Percentiles rank a stretch among this genome's conserved stretches.
phyloP scores from a whole-genome alignment of 2,888 invertebrate species.

The Shargacucullia verbasci region DNA sequence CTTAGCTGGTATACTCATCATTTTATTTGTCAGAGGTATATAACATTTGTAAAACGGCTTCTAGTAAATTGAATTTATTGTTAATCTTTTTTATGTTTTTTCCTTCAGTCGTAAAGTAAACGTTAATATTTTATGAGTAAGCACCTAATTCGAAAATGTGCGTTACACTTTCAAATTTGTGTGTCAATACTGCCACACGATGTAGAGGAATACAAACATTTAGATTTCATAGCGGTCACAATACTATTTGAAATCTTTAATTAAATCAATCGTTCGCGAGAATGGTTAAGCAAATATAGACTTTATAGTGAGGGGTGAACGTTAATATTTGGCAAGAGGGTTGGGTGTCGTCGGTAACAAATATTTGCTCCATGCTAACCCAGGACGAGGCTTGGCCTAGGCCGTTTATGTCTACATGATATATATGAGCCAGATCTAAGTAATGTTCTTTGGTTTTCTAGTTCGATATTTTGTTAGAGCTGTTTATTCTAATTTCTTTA shows the following conservation, averaged over 20 bases:
- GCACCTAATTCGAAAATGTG: constrained; percentile 17
- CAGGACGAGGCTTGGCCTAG: constrained; percentile 53
- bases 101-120: constrained; percentile 29
- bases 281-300: constrained; percentile 44
- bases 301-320: constrained; percentile 50
- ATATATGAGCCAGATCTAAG: constrained; percentile 26
- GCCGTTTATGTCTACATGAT: constrained; percentile 38
- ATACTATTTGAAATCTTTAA: constrained; percentile 59
- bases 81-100: constrained; percentile 28
- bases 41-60: constrained; percentile 18
- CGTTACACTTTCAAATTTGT: constrained; percentile 5
- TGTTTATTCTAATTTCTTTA: background rate
- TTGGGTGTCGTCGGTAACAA: constrained; percentile 56
- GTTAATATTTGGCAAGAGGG: constrained; percentile 51
- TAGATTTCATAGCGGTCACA: constrained; percentile 35
- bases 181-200: constrained; percentile 2
- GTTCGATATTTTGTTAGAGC: constrained; percentile 9
- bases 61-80: constrained; percentile 28
- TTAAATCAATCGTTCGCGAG: constrained; percentile 53
- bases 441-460: constrained; percentile 19
- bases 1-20: constrained; percentile 20
- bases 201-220: constrained; percentile 14
- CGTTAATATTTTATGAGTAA: constrained; percentile 16
- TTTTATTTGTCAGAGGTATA: constrained; percentile 31
- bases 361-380: constrained; percentile 64